Conservation (phyloP, 2,113 vertebrate genomes). For the Enhydra lutris region DNA sequence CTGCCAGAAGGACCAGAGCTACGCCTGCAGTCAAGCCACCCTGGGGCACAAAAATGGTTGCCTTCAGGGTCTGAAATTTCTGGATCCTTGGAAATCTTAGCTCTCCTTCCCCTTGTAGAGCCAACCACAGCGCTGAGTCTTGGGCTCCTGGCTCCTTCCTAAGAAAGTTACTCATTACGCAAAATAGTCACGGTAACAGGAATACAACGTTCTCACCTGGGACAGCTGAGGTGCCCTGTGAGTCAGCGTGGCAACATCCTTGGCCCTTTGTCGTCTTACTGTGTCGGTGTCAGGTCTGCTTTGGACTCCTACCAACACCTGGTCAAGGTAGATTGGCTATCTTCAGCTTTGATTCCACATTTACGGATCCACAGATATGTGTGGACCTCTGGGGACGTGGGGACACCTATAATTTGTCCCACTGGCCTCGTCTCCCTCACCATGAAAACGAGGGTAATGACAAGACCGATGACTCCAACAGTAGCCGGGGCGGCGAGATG, state of each 20-base stretch:
- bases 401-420: not conserved
- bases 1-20: not conserved
- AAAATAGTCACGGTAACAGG: not conserved
- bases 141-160: not conserved
- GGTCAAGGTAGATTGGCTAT: no score
- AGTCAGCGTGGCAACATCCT: not conserved
- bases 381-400: not conserved
- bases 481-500: not conserved
- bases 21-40: not conserved
- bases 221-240: not conserved
- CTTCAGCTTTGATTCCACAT: not conserved
- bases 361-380: not conserved
- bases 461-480: not conserved
- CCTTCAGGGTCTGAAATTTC: not conserved
- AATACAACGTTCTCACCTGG: not conserved
- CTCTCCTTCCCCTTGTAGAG: not conserved
- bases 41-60: not conserved
- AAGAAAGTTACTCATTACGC: not conserved
- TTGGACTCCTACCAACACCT: not conserved
- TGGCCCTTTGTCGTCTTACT: not conserved
- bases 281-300: not conserved
- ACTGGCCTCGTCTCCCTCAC: no score
- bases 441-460: no score
- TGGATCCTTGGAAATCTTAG: not conserved
- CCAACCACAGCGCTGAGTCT: not conserved